Percentiles rank a stretch among this genome's conserved stretches.
These are phyloP conservation scores for Lithodes maja DNA, from an alignment of 2,888 invertebrate genomes.

Conservation along the genomic window DNA sequence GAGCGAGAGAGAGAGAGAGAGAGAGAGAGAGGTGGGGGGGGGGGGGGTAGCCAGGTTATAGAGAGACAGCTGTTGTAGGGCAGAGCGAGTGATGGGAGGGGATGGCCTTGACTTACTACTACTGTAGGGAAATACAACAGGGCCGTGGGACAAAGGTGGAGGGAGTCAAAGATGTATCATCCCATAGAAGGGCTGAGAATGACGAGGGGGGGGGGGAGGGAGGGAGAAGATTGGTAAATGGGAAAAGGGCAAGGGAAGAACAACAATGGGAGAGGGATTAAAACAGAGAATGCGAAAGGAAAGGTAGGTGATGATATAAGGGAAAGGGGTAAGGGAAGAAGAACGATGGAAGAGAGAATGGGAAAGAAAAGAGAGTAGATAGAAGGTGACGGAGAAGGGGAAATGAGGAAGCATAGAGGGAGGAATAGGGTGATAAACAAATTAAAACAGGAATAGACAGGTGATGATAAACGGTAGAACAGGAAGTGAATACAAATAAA, in stretches of 20 bases:
- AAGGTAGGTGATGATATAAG: too few species aligned
- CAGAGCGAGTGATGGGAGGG: not conserved
- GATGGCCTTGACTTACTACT: not conserved
- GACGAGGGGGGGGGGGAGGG: not conserved
- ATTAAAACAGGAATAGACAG: not conserved
- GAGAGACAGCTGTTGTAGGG: not conserved
- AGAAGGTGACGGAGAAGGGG: not conserved
- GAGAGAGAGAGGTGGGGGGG: not conserved
- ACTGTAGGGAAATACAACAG: not conserved
- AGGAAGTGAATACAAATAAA: too few species aligned
- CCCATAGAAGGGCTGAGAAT: not conserved
- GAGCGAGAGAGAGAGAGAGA: not conserved
- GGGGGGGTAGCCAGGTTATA: not conserved
- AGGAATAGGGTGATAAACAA: not conserved
- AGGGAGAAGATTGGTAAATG: not conserved
- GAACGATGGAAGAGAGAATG: not conserved
- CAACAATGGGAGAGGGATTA: too few species aligned
- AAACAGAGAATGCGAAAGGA: too few species aligned
- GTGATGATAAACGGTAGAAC: too few species aligned
- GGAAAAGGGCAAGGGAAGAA: too few species aligned
- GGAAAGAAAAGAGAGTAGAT: not conserved
- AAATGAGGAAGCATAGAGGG: not conserved
- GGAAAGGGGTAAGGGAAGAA: not conserved
- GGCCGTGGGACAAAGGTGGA: not conserved
- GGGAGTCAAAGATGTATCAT: not conserved